A percentile compares a stretch with the other conserved stretches of the same genome.
These are phyloP conservation scores for Scaptomyza parva DNA, from an alignment of 2,888 invertebrate genomes.

Conservation along the genomic window DNA sequence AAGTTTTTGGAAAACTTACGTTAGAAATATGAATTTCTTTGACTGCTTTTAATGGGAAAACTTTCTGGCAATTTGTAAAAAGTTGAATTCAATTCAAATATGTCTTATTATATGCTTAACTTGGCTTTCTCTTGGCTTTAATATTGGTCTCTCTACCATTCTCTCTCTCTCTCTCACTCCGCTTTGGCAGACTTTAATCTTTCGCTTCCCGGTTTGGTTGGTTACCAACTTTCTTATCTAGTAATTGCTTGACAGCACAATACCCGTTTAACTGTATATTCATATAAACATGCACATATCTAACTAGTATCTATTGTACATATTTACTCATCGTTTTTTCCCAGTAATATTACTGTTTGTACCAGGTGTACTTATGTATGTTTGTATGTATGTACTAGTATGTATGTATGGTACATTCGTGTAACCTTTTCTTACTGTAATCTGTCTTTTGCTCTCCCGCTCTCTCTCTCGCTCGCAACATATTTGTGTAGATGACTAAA, in stretches of 20 bases:
- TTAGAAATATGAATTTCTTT: not conserved
- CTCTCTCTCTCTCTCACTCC: not conserved
- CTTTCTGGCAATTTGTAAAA: constrained; percentile 6
- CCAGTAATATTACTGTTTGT: constrained; percentile 54
- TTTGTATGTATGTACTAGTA: constrained; percentile 4
- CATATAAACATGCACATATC: constrained; percentile 8
- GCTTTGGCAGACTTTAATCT: constrained; percentile 23
- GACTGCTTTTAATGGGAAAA: constrained; percentile 1
- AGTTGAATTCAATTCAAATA: constrained; percentile 7
- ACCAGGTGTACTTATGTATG: constrained; percentile 30
- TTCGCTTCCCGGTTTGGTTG: constrained; percentile 28
- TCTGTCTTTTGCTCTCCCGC: constrained; percentile 32
- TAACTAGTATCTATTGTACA: constrained; percentile 46
- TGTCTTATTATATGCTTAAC: not conserved
- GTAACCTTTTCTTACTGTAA: constrained; percentile 46
- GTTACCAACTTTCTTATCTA: constrained; percentile 53
- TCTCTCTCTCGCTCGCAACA: constrained; percentile 27
- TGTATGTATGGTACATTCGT: constrained; percentile 20
- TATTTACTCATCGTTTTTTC: constrained; percentile 54
- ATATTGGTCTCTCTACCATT: too few species aligned
- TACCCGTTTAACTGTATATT: constrained; percentile 11
- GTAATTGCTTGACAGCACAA: constrained; percentile 20
- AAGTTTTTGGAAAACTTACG: not conserved
- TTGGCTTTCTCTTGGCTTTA: constrained; percentile 26
- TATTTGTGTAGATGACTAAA: constrained; percentile 75